phyloP scores from a whole-genome alignment of 2,797 vertebrate species.

The Anas acuta region DNA sequence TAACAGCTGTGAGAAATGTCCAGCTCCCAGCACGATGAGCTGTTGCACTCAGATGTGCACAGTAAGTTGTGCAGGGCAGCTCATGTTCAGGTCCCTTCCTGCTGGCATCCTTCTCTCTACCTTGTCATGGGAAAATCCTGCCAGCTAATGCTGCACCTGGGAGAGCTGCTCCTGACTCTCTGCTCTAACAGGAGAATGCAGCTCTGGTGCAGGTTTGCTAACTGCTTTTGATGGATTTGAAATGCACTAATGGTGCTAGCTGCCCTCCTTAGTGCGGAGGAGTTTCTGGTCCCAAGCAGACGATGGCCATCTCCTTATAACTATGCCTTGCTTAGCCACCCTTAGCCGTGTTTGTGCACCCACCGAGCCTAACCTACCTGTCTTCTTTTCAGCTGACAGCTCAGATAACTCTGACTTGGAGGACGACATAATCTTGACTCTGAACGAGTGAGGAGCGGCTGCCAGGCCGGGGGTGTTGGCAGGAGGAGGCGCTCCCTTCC shows the following conservation, averaged over 20 bases:
- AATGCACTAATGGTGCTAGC: neutral
- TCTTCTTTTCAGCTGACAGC: constrained; percentile 87
- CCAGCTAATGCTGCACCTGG: neutral
- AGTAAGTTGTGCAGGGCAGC: neutral
- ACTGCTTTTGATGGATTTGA: neutral
- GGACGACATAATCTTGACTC: constrained; percentile 96
- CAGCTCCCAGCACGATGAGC: neutral
- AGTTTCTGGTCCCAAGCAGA: constrained; percentile 4
- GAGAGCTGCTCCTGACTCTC: neutral
- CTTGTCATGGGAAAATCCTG: neutral
- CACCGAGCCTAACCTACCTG: constrained; percentile 33
- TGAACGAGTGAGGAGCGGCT: constrained; percentile 81
- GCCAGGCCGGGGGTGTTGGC: constrained; percentile 1
- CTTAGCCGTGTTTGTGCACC: neutral
- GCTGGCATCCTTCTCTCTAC: neutral
- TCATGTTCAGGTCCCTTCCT: neutral
- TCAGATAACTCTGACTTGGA: constrained; percentile 97
- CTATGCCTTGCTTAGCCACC: constrained; percentile 20
- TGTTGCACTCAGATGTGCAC: neutral
- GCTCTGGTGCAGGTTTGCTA: neutral
- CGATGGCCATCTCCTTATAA: constrained; percentile 1
- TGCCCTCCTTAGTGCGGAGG: neutral
- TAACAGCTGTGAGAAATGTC: neutral
- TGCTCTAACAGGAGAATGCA: neutral
- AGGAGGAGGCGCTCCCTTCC: constrained; percentile 44